phyloP scores from a whole-genome alignment of 2,113 vertebrate genomes.

The Rhagologus leucostigma region DNA sequence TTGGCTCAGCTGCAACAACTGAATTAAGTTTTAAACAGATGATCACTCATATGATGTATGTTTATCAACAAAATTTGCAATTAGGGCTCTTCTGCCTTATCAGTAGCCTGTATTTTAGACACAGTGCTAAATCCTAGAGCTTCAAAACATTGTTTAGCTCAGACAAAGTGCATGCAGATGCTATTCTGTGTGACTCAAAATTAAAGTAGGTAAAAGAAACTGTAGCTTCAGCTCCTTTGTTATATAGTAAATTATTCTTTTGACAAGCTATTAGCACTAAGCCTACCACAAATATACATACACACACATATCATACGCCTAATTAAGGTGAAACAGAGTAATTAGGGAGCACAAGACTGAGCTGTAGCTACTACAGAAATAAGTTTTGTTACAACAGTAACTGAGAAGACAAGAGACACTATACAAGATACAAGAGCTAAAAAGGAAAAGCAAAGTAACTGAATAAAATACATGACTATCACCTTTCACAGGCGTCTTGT shows the following conservation, averaged over 20 bases:
- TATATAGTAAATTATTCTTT: neutral
- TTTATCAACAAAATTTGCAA: neutral
- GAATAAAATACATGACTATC: neutral
- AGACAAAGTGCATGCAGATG: neutral
- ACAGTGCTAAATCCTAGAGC: neutral
- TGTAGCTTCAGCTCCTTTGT: neutral
- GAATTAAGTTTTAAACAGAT: neutral
- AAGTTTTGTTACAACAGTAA: neutral
- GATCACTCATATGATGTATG: neutral
- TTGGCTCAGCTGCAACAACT: neutral
- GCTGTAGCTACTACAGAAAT: neutral
- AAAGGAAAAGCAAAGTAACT: neutral
- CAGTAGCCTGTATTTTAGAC: neutral
- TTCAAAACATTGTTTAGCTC: neutral
- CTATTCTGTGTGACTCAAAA: neutral
- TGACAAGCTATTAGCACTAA: neutral
- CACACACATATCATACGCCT: neutral
- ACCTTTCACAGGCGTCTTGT: slow-evolving; percentile 74
- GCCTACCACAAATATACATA: neutral
- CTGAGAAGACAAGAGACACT: neutral
- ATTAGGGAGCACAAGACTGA: neutral
- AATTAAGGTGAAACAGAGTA: neutral
- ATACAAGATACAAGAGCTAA: neutral
- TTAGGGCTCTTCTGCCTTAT: neutral
- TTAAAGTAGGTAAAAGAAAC: neutral